Percentiles rank a stretch among this genome's conserved stretches.
These are phyloP conservation scores for Caenorhabditis zanzibari DNA, from an alignment of 2,888 invertebrate genomes.

Conservation along the genomic window DNA sequence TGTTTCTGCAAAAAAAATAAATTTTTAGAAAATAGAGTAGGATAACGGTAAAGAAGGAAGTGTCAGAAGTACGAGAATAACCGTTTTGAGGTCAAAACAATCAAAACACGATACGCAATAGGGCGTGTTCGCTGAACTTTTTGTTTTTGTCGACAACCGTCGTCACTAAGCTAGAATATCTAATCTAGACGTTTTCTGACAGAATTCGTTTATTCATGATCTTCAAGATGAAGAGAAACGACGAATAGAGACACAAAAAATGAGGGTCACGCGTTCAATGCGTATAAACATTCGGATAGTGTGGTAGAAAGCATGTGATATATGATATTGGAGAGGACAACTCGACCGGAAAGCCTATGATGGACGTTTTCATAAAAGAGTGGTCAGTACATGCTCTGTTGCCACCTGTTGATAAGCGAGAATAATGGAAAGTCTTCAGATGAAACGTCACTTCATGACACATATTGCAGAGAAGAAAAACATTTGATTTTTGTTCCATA, in stretches of 20 bases:
- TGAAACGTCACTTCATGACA: constrained; percentile 3
- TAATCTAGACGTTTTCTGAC: constrained; percentile 16
- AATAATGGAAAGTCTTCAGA: background rate
- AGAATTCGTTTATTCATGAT: constrained; percentile 46
- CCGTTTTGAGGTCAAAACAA: constrained; percentile 40
- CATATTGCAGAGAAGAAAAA: constrained; percentile 2
- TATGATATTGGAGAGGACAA: constrained; percentile 14
- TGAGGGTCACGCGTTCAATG: constrained; percentile 28
- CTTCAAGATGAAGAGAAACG: background rate
- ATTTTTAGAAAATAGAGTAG: background rate
- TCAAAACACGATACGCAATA: constrained; percentile 10
- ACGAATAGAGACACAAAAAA: background rate
- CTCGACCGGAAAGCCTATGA: constrained; percentile 17
- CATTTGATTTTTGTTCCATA: background rate
- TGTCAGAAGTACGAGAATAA: constrained; percentile 2
- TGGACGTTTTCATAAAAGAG: constrained; percentile 1
- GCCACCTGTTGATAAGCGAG: constrained; percentile 12
- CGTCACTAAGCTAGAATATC: background rate
- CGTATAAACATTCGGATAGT: constrained; percentile 39
- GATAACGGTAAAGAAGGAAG: background rate
- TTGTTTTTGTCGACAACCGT: background rate
- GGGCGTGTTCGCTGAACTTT: constrained; percentile 8
- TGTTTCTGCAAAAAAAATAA: constrained; percentile 27
- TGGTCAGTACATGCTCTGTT: constrained; percentile 5
- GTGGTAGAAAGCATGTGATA: constrained; percentile 40